Evolutionary conservation across 2,797 vertebrate genomes (phyloP).

Genomic region (Enoplosus armatus): DNA sequence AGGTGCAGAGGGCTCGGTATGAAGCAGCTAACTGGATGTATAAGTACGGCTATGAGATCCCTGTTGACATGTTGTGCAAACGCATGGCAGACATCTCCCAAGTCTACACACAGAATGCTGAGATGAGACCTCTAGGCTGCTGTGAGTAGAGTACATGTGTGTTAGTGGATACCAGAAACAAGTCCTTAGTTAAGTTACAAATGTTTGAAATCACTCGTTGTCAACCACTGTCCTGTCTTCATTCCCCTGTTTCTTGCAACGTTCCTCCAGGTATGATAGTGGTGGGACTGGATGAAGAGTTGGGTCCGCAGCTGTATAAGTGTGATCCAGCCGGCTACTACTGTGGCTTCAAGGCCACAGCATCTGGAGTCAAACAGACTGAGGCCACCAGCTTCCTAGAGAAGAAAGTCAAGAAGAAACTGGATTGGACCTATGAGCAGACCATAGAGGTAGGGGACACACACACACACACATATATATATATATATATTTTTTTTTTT

Average conservation of each 20-base stretch:
- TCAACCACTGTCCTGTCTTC: conserved; percentile 1
- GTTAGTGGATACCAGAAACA: not conserved
- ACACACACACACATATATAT: not conserved
- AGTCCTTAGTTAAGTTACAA: no score
- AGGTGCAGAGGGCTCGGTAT: conserved; percentile 95
- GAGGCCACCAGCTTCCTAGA: conserved; percentile 97
- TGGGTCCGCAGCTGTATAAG: conserved; percentile 94
- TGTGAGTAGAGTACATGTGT: conserved; percentile 86
- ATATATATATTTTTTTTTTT: no score
- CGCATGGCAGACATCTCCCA: conserved; percentile 97
- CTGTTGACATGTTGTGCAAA: conserved; percentile 96
- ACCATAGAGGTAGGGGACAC: conserved; percentile 89
- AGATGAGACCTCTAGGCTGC: conserved; percentile 97
- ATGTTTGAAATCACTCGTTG: no score
- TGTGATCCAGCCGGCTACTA: conserved; percentile 97
- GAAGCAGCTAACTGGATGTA: conserved; percentile 97
- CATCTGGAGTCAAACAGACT: conserved; percentile 95
- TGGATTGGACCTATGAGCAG: conserved; percentile 95
- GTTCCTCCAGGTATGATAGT: conserved; percentile 91
- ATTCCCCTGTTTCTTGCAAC: not conserved
- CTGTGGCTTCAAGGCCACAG: conserved; percentile 96
- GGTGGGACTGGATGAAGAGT: conserved; percentile 92
- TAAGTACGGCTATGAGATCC: conserved; percentile 96
- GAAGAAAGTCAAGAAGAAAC: conserved; percentile 98
- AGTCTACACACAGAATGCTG: conserved; percentile 96